Evolutionary conservation across 1,140 invertebrate species (phyloP).

Genomic region (Cyphomyrmex costatus): DNA sequence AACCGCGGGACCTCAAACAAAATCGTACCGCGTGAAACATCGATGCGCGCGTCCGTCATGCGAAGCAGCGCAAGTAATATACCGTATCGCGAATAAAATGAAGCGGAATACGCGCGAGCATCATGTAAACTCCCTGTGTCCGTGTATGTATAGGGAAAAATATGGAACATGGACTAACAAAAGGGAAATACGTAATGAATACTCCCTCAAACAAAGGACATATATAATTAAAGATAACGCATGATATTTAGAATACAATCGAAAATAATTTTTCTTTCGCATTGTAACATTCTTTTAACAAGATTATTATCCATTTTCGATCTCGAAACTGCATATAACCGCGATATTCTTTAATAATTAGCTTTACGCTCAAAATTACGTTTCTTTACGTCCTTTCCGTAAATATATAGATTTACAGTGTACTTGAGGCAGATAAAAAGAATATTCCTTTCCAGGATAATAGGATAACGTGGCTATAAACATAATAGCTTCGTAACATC

Average conservation of each 20-base stretch:
- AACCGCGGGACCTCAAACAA: slow-evolving; percentile 43
- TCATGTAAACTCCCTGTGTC: slow-evolving; percentile 8
- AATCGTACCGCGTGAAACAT: slow-evolving; percentile 47
- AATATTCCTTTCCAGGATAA: slow-evolving; percentile 23
- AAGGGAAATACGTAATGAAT: slow-evolving; percentile 3
- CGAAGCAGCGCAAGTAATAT: slow-evolving; percentile 31
- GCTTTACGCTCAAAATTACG: slow-evolving; percentile 2
- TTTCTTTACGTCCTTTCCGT: slow-evolving; percentile 9
- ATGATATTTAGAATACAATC: slow-evolving; percentile 36
- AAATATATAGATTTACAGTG: slow-evolving; percentile 39
- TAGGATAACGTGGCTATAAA: slow-evolving; percentile 27
- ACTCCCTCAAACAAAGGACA: slow-evolving; percentile 14
- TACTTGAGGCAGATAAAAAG: slow-evolving; percentile 4
- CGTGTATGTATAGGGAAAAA: background rate
- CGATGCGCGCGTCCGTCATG: slow-evolving; percentile 16
- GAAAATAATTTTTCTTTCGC: slow-evolving; percentile 13
- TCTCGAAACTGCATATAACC: background rate
- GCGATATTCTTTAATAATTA: slow-evolving; percentile 29
- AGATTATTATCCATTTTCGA: slow-evolving; percentile 10
- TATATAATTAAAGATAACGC: background rate
- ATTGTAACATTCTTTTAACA: background rate
- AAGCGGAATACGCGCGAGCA: slow-evolving; percentile 2
- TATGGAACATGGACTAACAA: slow-evolving; percentile 8
- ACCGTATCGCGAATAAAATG: slow-evolving; percentile 40
- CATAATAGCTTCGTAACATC: slow-evolving; percentile 36